A percentile compares a stretch with the other conserved stretches of the same genome.
Conservation (phyloP, 2,888 invertebrate genomes). For the Blastobasis adustella region DNA sequence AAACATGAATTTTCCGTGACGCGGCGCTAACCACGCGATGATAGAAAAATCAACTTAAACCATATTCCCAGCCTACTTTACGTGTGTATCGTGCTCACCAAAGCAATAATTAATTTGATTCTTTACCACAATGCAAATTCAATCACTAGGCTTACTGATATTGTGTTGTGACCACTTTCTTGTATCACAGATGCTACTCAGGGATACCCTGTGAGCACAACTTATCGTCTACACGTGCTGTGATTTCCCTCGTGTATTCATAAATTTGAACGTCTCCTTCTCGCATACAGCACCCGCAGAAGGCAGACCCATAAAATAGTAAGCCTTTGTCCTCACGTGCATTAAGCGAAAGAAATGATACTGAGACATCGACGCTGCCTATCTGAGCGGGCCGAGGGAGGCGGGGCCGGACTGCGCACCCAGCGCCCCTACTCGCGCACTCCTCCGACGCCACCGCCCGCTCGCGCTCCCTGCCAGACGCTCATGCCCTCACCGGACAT, state of each 20-base stretch:
- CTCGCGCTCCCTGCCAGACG: slow-evolving; percentile 31
- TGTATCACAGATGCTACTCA: slow-evolving; percentile 70
- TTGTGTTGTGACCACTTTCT: slow-evolving; percentile 69
- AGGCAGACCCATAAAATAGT: slow-evolving; percentile 77
- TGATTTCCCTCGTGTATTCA: slow-evolving; percentile 63
- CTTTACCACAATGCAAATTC: slow-evolving; percentile 56
- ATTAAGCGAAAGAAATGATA: slow-evolving; percentile 69
- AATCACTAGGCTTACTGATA: slow-evolving; percentile 64
- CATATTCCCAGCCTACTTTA: slow-evolving; percentile 21
- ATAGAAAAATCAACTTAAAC: slow-evolving; percentile 46
- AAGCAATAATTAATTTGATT: slow-evolving; percentile 53
- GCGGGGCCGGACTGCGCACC: slow-evolving; percentile 46
- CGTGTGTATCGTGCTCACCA: slow-evolving; percentile 49
- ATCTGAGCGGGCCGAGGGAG: slow-evolving; percentile 64
- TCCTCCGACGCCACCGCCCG: slow-evolving; percentile 47
- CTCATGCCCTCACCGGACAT: slow-evolving; percentile 19
- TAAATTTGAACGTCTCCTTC: slow-evolving; percentile 82
- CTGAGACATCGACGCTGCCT: slow-evolving; percentile 64
- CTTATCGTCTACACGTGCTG: slow-evolving; percentile 64
- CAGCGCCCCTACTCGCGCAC: slow-evolving; percentile 38
- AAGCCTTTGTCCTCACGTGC: slow-evolving; percentile 76
- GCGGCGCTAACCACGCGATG: slow-evolving; percentile 25
- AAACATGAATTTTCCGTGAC: too few relatives aligned
- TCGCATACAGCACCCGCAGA: slow-evolving; percentile 89
- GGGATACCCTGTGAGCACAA: slow-evolving; percentile 64